Base-by-base conservation (phyloP, 2,888 invertebrate species). In the Unio delphinus region DNA sequence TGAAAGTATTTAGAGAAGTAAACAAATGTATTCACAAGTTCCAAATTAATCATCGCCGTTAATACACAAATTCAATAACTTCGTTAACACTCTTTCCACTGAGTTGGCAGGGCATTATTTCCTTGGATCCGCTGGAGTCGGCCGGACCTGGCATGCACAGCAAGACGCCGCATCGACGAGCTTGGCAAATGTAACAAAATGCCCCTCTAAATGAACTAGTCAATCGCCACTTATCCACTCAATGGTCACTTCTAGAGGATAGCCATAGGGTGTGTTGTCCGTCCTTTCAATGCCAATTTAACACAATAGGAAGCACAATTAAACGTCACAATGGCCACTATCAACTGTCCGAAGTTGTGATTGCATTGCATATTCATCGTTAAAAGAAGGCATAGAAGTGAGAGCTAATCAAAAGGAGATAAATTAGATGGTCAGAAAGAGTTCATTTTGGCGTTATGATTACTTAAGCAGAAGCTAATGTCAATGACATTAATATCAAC, bases 271-370 rank as follows among this genome's bases (percentile, higher is more conserved):
- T 68, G 64, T 67, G 73, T 75, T 73, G 69, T 73, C 71, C 70
- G 23, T 23, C 67, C 74, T 78, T 79, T 77, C 76, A 81, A 59
- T 68, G 69, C 67, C 79, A 77, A 81, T 81, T 77, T 78, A 75
- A 71, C 74, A 62, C 76, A 77, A 81, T 78, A 76, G 76, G 78
- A 78, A 69, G 71, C 70, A 70, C 76, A 73, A 80, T 81, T 77
- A 78, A 68, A 73, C 69, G 57, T 68, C 63, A 79, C 81, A 80
- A 79, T 71, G 68, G 74, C 45, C 66, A 68, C 71, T 75, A 78
- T 77, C 75, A 74, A 77, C 68, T 67, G 73, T 57, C 63, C 68
- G 73, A 74, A 65, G 64, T 68, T 73, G 69, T 70, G 66, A 68
- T 72, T 61, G 71, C 74, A 67, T 67, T 59, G 68, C 70, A 71